Base-by-base conservation (phyloP, 2,113 vertebrate species). In the Saiga tatarica region DNA sequence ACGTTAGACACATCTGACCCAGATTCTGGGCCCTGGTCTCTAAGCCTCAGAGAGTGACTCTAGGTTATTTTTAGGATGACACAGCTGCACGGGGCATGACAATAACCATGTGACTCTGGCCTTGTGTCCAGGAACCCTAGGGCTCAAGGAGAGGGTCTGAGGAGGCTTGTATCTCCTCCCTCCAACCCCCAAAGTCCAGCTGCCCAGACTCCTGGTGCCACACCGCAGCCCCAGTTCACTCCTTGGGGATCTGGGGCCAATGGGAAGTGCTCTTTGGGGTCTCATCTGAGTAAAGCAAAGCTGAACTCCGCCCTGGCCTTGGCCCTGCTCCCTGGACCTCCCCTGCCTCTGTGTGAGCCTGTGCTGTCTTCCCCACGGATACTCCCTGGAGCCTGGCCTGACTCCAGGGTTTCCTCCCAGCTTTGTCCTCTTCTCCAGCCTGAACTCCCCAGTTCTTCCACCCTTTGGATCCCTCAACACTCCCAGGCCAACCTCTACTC, bases 51-150 rank as follows among this genome's bases (percentile, higher is more conserved):
- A 88, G 19, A 89, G 50, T 64, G 57, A 91, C 76, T 53, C 89
- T 45, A 91, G 91, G 52, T 87, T 98, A 98, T 98, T 97, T 98
- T 97, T 97, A 97, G 97, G 57, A 84, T 71, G 79, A 71, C 86
- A 95, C 67, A 89, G 93, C 78, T 89, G 74, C 12, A 3, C 7
- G 0, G 84, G 55, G 33, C 83, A 2, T 96, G 82, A 82, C 71
- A 79, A 39, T 79, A 52, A 84, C 62, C 92, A 71, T 71, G 87
- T 5, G 9, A 97, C 52, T 83, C 36, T 13, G 85, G 60, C 76
- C 86, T 91, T 60, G 21, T 60, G 84, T 92, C 92, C 82, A 94
- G 39, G 95, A 78, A 92, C 57, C 62, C 52, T 62, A 59, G 62
- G 84, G 28, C 64, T 82, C 84, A 45, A 82, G 47, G 67, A 47